These are phyloP conservation scores for Amphiprion ocellaris DNA, from an alignment of 2,113 vertebrate genomes.

Conservation along the genomic window DNA sequence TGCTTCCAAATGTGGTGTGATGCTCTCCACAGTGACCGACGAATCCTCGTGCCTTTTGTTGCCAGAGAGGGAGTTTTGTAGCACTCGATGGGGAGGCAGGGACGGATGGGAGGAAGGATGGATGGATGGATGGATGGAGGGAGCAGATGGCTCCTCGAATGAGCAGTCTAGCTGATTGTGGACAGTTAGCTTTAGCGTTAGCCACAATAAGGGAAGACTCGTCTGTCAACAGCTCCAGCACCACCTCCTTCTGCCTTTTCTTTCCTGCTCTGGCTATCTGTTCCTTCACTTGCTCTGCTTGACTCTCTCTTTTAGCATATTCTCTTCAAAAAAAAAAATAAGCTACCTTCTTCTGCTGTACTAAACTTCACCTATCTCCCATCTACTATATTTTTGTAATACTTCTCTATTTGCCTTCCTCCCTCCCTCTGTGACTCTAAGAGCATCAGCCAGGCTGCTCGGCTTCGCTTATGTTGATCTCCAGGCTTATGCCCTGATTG, in stretches of 20 bases:
- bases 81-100: conserved; percentile 38
- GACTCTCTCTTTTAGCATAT: conserved; percentile 2
- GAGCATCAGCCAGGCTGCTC: conserved; percentile 84
- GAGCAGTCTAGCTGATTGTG: conserved; percentile 50
- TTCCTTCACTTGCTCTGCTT: conserved; percentile 19
- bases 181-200: conserved; percentile 60
- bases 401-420: conserved; percentile 63
- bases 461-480: conserved; percentile 94
- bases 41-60: conserved; percentile 43
- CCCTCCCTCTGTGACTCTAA: conserved; percentile 76
- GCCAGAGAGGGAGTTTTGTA: conserved; percentile 47
- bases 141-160: conserved; percentile 62
- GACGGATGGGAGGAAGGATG: conserved; percentile 32
- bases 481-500: conserved; percentile 88
- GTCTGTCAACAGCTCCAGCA: conserved; percentile 51
- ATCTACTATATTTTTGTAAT: conserved; percentile 38
- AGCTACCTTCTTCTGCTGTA: conserved; percentile 2
- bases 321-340: background rate
- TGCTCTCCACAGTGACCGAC: conserved; percentile 73
- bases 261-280: conserved; percentile 8
- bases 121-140: conserved; percentile 38
- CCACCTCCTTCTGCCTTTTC: conserved; percentile 44
- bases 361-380: conserved; percentile 33
- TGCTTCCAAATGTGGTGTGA: conserved; percentile 70
- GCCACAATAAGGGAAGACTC: conserved; percentile 60